These are phyloP conservation scores for Drosophila pectinifera DNA, from an alignment of 1,140 invertebrate genomes.

Conservation along the genomic window DNA sequence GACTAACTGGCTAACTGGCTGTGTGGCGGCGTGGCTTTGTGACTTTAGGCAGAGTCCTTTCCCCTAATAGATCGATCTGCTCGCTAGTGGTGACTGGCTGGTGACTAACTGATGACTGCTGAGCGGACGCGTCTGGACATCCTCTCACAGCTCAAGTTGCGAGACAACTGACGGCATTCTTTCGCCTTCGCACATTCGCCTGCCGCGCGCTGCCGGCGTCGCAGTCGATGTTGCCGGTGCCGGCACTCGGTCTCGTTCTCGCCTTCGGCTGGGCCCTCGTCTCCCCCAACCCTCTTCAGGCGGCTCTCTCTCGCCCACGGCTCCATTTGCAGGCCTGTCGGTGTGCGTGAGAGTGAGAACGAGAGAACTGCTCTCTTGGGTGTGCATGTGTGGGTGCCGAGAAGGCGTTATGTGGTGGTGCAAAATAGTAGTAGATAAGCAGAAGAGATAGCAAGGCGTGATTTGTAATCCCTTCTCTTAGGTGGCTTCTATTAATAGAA, in stretches of 20 bases:
- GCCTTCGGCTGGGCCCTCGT: conserved; percentile 28
- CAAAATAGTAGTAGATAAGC: conserved; percentile 30
- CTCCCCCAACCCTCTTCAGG: neutral
- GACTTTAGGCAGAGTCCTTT: conserved; percentile 7
- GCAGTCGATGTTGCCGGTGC: conserved; percentile 55
- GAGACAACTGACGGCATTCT: conserved; percentile 80
- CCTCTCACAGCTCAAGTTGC: conserved; percentile 79
- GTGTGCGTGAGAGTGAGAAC: conserved; percentile 8
- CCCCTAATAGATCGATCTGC: conserved; percentile 5
- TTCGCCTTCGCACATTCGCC: conserved; percentile 49
- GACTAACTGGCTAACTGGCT: neutral
- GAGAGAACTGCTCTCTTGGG: neutral
- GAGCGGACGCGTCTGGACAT: conserved; percentile 77
- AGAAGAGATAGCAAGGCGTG: neutral
- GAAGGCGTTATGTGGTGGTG: neutral
- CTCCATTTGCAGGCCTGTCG: conserved; percentile 16
- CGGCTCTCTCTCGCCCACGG: conserved; percentile 10
- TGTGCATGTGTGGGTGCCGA: neutral
- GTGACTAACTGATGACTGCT: conserved; percentile 20
- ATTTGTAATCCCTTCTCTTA: neutral
- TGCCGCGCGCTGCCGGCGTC: conserved; percentile 27
- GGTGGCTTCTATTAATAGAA: neutral
- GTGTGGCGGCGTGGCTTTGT: too few species aligned
- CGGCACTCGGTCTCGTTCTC: conserved; percentile 52
- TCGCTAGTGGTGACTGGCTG: conserved; percentile 11